Evolutionary conservation across 23 tunicate species (phyloP).

Genomic region (Clavelina lepadiformis): DNA sequence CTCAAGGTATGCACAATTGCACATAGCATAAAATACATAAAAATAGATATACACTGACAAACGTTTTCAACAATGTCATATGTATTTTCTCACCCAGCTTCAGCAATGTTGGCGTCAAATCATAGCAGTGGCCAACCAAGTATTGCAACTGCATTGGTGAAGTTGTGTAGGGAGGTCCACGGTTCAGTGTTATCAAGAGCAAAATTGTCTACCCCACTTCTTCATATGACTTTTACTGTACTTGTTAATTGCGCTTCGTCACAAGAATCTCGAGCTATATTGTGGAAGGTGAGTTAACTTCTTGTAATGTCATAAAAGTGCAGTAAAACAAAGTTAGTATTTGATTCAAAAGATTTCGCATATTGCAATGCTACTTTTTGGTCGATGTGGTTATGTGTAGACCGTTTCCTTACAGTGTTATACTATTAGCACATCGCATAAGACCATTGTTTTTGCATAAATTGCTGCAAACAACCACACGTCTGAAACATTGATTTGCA

Average conservation of each 20-base stretch:
- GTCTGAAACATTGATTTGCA: conserved; percentile 1
- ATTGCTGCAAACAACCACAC: no score
- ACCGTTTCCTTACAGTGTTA: no score
- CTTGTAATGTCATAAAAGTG: no score
- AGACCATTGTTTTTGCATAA: no score
- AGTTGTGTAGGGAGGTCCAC: conserved; percentile 50
- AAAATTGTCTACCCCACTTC: conserved; percentile 30
- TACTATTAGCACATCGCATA: no score
- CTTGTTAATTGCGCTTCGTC: conserved; percentile 40
- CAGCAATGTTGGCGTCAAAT: background rate
- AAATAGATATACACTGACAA: background rate
- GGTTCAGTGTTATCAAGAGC: conserved; percentile 15
- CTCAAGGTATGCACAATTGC: conserved; percentile 15
- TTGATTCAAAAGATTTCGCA: no score
- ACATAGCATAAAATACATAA: background rate
- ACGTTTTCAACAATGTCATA: background rate
- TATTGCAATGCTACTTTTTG: no score
- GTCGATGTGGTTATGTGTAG: no score
- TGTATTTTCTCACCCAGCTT: conserved; percentile 6
- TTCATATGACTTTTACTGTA: conserved; percentile 26
- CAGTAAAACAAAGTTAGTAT: no score
- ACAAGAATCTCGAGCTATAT: conserved; percentile 56
- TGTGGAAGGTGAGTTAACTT: conserved; percentile 65
- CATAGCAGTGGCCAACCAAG: conserved; percentile 33
- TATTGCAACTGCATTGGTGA: conserved; percentile 24